Evolutionary conservation across 2,113 vertebrate genomes (phyloP).

Genomic region (Pao palembangensis): DNA sequence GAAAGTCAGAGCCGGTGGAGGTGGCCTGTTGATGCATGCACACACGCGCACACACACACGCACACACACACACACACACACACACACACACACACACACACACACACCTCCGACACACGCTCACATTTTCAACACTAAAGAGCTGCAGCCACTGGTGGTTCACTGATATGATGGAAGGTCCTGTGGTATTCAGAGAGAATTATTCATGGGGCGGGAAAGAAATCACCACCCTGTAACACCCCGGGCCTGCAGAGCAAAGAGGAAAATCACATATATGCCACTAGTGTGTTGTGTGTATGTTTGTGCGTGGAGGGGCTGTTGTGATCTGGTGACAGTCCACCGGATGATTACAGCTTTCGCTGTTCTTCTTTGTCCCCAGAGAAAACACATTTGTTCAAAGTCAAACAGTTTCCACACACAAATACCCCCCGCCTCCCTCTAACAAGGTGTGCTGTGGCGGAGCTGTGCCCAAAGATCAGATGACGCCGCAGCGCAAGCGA

Average conservation of each 20-base stretch:
- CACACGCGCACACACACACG: constrained; percentile 3
- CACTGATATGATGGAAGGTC: constrained; percentile 70
- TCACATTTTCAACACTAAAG: constrained; percentile 39
- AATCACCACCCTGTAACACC: constrained; percentile 66
- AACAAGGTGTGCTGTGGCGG: constrained; percentile 69
- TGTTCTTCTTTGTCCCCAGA: constrained; percentile 42
- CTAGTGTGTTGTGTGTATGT: constrained; percentile 4
- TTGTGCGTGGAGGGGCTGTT: constrained; percentile 7
- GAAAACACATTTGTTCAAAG: constrained; percentile 67
- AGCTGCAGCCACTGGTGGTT: constrained; percentile 63
- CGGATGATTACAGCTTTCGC: constrained; percentile 56
- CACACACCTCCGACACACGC: background rate
- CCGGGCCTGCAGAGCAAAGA: constrained; percentile 3
- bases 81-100: background rate
- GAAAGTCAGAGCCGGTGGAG: constrained; percentile 56
- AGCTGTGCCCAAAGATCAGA: constrained; percentile 64
- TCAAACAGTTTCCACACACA: constrained; percentile 48
- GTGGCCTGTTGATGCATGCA: constrained; percentile 3
- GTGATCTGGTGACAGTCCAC: constrained; percentile 32
- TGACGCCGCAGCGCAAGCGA: constrained; percentile 59
- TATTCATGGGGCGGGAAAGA: constrained; percentile 70
- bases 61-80: no score
- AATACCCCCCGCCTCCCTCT: constrained; percentile 43
- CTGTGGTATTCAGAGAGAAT: constrained; percentile 73
- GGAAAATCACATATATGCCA: no score